Evolutionary conservation across 2,113 vertebrate species (phyloP).

Genomic region (Salvelinus sp.): DNA sequence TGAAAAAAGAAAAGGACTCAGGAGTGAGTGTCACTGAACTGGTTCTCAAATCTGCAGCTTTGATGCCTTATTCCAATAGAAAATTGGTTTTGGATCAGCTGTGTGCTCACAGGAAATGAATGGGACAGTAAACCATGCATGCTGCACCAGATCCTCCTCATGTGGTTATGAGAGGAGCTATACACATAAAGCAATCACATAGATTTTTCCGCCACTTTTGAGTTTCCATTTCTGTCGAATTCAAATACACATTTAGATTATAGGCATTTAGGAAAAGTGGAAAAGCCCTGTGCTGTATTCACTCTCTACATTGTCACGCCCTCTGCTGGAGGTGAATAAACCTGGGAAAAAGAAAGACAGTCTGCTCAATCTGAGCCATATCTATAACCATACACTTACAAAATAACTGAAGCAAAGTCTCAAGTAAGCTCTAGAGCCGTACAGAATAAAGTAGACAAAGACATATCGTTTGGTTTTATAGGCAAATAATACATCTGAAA

Average conservation of each 20-base stretch:
- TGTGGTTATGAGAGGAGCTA: not conserved
- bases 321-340: not conserved
- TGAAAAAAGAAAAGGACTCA: slow-evolving; percentile 28
- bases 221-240: too few species aligned
- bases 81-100: slow-evolving; percentile 43
- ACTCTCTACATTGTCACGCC: not conserved
- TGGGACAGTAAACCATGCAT: slow-evolving; percentile 32
- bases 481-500: not conserved
- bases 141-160: not conserved
- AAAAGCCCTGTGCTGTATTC: not conserved
- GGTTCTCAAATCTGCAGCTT: slow-evolving; percentile 25
- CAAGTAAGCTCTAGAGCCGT: not conserved
- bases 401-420: not conserved
- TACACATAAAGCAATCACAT: not conserved
- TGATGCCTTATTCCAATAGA: slow-evolving; percentile 30
- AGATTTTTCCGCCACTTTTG: not conserved
- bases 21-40: slow-evolving; percentile 22
- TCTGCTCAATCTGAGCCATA: not conserved
- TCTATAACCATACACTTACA: not conserved
- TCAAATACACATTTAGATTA: not conserved
- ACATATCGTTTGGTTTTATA: not conserved
- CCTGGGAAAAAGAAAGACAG: not conserved
- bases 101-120: slow-evolving; percentile 36
- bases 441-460: not conserved
- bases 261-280: not conserved